These are phyloP conservation scores for Drosophila maculinotata DNA, from an alignment of 2,888 invertebrate genomes.

Conservation along the genomic window DNA sequence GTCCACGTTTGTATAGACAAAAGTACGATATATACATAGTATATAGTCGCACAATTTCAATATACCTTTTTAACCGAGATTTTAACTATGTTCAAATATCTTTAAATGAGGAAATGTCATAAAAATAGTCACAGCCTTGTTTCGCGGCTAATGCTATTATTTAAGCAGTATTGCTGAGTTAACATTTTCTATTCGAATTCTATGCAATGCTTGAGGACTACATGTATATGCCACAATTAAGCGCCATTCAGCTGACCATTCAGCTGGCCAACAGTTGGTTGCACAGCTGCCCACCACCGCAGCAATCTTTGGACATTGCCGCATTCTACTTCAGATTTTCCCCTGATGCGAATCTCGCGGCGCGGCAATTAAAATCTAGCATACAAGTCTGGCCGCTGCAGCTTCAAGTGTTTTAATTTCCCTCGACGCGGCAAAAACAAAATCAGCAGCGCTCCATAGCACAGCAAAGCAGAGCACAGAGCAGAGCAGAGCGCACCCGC, in stretches of 20 bases:
- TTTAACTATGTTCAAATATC: too few species aligned
- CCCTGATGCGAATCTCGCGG: constrained; percentile 38
- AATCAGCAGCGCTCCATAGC: constrained; percentile 42
- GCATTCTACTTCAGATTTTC: constrained; percentile 5
- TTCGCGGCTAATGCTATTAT: not conserved
- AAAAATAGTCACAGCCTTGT: not conserved
- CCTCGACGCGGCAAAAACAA: constrained; percentile 61
- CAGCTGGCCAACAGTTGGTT: constrained; percentile 74
- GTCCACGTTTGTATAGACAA: too few species aligned
- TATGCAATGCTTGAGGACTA: constrained; percentile 7
- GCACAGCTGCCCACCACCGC: constrained; percentile 46
- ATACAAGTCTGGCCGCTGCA: constrained; percentile 56
- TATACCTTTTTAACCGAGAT: too few species aligned
- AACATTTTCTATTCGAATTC: constrained; percentile 8
- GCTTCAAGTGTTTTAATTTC: constrained; percentile 73
- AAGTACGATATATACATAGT: too few species aligned
- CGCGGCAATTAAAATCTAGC: constrained; percentile 77
- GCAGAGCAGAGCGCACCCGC: constrained; percentile 5
- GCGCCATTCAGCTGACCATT: constrained; percentile 38
- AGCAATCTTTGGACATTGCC: constrained; percentile 28
- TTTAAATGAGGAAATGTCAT: not conserved
- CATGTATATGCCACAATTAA: constrained; percentile 43
- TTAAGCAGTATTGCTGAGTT: constrained; percentile 4
- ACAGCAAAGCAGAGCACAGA: too few species aligned
- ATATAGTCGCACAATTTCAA: too few species aligned